Evolutionary conservation across 1,140 invertebrate genomes (phyloP).

Genomic region (Microplitis mediator): DNA sequence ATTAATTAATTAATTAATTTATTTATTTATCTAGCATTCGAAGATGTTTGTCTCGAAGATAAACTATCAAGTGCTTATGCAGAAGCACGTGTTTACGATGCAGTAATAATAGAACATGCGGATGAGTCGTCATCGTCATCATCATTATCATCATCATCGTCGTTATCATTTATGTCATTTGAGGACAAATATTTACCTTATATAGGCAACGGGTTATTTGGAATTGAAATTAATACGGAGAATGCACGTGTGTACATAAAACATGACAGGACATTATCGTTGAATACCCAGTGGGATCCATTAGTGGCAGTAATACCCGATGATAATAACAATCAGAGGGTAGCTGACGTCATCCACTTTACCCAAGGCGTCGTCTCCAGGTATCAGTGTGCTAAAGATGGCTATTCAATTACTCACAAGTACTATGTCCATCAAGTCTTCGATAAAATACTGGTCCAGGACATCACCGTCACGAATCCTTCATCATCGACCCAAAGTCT

Average conservation of each 20-base stretch:
- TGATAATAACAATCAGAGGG: conserved; percentile 57
- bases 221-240: conserved; percentile 66
- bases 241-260: conserved; percentile 74
- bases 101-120: conserved; percentile 69
- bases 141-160: conserved; percentile 37
- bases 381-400: conserved; percentile 70
- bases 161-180: conserved; percentile 33
- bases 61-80: conserved; percentile 67
- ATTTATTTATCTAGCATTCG: conserved; percentile 53
- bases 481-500: conserved; percentile 64
- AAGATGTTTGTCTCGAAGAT: conserved; percentile 70
- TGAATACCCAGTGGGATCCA: conserved; percentile 76
- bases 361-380: conserved; percentile 72
- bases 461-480: conserved; percentile 79
- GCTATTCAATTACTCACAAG: conserved; percentile 71
- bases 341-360: conserved; percentile 71
- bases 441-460: conserved; percentile 79
- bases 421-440: conserved; percentile 81
- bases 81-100: conserved; percentile 70
- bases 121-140: conserved; percentile 35
- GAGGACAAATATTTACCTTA: conserved; percentile 74
- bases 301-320: conserved; percentile 68
- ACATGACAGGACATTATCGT: conserved; percentile 72
- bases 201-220: conserved; percentile 80
- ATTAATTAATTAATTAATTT: conserved; percentile 3